phyloP scores from a whole-genome alignment of 2,888 invertebrate genomes.

The Ceraclea dissimilis region DNA sequence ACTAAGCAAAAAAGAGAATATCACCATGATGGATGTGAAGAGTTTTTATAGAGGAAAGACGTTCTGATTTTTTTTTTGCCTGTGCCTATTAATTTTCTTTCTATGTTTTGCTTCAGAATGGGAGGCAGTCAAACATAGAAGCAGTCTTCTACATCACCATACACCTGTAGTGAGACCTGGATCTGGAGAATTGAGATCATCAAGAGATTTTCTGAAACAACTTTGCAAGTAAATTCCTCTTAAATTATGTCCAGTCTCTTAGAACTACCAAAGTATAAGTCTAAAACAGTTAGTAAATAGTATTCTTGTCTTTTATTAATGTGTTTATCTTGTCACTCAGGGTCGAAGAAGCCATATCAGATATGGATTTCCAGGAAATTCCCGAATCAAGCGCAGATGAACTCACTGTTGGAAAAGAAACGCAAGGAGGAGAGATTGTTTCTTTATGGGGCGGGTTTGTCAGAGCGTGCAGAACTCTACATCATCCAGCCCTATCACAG shows the following conservation, averaged over 20 bases:
- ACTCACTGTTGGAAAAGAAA: constrained; percentile 29
- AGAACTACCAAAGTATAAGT: too few species aligned
- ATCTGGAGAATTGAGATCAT: constrained; percentile 61
- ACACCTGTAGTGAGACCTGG: constrained; percentile 57
- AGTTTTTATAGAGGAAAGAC: too few species aligned
- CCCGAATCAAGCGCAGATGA: neutral
- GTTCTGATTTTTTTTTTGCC: too few species aligned
- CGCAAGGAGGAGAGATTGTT: constrained; percentile 43
- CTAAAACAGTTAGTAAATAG: too few species aligned
- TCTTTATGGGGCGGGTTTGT: constrained; percentile 47
- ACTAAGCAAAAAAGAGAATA: too few species aligned
- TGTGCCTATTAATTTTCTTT: too few species aligned
- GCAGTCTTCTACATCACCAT: constrained; percentile 66
- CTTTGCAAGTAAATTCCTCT: constrained; percentile 51
- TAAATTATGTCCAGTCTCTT: too few species aligned
- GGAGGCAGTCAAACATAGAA: constrained; percentile 48
- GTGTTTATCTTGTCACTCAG: neutral
- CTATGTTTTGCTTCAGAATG: too few species aligned
- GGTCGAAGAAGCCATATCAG: constrained; percentile 13
- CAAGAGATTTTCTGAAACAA: constrained; percentile 61
- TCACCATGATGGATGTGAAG: too few species aligned
- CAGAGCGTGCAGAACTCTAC: constrained; percentile 58
- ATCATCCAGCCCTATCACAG: constrained; percentile 60
- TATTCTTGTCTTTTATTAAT: too few species aligned
- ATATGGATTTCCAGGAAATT: constrained; percentile 1